phyloP scores from a whole-genome alignment of 1,140 invertebrate genomes.

The Acyrthosiphon pisum region DNA sequence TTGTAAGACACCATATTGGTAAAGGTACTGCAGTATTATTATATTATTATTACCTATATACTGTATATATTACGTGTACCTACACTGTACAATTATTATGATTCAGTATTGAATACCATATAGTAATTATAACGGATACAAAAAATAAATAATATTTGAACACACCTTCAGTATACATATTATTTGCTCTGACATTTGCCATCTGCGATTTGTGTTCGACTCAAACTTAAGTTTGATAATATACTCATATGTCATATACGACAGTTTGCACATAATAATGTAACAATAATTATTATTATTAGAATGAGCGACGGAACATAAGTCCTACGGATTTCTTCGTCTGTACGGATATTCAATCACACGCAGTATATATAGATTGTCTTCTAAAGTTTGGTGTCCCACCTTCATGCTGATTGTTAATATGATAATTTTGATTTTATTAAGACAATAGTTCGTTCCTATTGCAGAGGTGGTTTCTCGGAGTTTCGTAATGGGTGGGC shows the following conservation, averaged over 20 bases:
- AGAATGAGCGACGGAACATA: too few relatives aligned
- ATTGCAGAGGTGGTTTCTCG: constrained; percentile 27
- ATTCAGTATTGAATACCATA: background rate
- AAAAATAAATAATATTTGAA: background rate
- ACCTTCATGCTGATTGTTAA: constrained; percentile 12
- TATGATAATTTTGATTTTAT: constrained; percentile 37
- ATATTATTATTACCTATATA: background rate
- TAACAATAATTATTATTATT: background rate
- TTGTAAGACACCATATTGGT: background rate
- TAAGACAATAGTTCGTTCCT: background rate
- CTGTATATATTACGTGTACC: background rate
- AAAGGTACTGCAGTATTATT: background rate
- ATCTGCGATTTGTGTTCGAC: background rate
- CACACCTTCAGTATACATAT: background rate
- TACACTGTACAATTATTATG: background rate
- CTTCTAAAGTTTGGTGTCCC: background rate
- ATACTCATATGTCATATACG: background rate
- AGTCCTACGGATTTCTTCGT: background rate
- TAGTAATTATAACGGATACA: background rate
- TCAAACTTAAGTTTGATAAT: background rate
- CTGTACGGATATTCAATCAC: background rate
- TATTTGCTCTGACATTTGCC: background rate
- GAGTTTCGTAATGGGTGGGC: constrained; percentile 7
- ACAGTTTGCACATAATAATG: background rate
- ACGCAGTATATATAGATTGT: background rate